Conservation (phyloP, 2,888 invertebrate genomes). For the Acronicta aceris region DNA sequence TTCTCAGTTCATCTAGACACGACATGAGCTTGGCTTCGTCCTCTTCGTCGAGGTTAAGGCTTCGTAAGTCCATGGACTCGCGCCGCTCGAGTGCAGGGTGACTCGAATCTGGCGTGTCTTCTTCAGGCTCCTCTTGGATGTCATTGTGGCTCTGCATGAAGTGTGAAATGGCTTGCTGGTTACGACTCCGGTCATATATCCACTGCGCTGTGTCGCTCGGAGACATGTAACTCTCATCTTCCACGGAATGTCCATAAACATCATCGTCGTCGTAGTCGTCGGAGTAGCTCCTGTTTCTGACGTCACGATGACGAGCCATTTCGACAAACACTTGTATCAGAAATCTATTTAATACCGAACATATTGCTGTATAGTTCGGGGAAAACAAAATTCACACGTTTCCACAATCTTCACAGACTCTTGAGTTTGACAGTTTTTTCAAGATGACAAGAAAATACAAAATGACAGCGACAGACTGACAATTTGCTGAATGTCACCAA, state of each 20-base stretch:
- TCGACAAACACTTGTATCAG: conserved; percentile 28
- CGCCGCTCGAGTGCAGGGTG: conserved; percentile 70
- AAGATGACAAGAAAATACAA: conserved; percentile 13
- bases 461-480: not conserved
- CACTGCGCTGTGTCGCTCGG: conserved; percentile 96
- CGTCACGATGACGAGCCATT: conserved; percentile 96
- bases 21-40: conserved; percentile 94
- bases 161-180: conserved; percentile 92
- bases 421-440: conserved; percentile 39
- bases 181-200: conserved; percentile 94
- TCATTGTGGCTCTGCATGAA: conserved; percentile 93
- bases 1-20: conserved; percentile 94
- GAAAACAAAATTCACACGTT: conserved; percentile 59
- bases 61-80: conserved; percentile 86
- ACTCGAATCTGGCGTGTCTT: conserved; percentile 71
- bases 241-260: conserved; percentile 97
- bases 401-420: conserved; percentile 24
- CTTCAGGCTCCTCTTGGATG: conserved; percentile 91
- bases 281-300: conserved; percentile 95
- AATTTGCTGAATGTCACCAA: too few relatives aligned
- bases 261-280: conserved; percentile 98
- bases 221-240: conserved; percentile 97
- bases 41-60: conserved; percentile 89
- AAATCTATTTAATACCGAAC: conserved; percentile 28
- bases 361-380: conserved; percentile 28